Conservation (phyloP, 92 coral and sea anemone genomes). For the Epizoanthus scotinus region DNA sequence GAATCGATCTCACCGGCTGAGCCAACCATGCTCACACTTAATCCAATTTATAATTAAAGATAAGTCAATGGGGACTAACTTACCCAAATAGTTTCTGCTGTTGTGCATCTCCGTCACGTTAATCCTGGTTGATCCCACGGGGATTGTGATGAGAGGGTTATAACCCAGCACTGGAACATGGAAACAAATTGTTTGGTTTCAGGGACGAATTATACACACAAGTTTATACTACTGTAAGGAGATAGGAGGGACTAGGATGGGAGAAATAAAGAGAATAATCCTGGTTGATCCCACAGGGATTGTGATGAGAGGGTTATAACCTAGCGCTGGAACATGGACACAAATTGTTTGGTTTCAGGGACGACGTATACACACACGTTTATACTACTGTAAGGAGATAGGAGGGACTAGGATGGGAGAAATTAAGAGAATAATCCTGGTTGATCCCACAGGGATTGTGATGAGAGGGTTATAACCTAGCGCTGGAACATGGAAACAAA, state of each 20-base stretch:
- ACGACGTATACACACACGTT: not conserved
- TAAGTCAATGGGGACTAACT: not conserved
- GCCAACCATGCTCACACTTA: too few species aligned
- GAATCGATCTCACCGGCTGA: not conserved
- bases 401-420: not conserved
- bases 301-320: not conserved
- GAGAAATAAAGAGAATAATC: not conserved
- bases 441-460: not conserved
- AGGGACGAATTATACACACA: not conserved
- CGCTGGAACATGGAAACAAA: not conserved
- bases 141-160: conserved; percentile 92
- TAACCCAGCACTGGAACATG: conserved; percentile 74
- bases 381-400: not conserved
- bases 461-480: not conserved
- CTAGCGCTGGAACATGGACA: not conserved
- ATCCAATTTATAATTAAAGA: too few species aligned
- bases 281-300: not conserved
- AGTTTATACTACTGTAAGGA: not conserved
- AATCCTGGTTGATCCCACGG: conserved; percentile 91
- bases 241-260: not conserved
- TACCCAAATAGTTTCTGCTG: conserved; percentile 91
- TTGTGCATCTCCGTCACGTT: conserved; percentile 82
- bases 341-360: not conserved
- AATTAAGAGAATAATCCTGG: not conserved
- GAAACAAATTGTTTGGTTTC: not conserved